Conservation (phyloP, 2,888 invertebrate genomes). For the Drosophila kanekoi region DNA sequence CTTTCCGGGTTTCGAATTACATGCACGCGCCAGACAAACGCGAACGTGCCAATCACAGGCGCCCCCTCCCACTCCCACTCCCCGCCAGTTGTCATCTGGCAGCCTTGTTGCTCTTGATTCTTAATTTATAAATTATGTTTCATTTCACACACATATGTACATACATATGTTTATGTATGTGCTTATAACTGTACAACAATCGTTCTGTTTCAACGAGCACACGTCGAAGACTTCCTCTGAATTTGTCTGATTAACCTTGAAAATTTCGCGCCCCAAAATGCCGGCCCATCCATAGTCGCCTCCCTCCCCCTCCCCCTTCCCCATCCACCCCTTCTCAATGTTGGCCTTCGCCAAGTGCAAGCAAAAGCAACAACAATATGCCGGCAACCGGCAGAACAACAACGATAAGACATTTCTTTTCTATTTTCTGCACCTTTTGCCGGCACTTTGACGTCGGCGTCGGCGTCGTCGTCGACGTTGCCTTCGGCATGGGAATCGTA, state of each 20-base stretch:
- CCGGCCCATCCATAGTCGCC: constrained; percentile 25
- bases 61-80: background rate
- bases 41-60: constrained; percentile 55
- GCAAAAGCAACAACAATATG: constrained; percentile 40
- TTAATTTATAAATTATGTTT: constrained; percentile 53
- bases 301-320: constrained; percentile 6
- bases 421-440: constrained; percentile 47
- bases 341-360: constrained; percentile 53
- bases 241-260: constrained; percentile 72
- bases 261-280: constrained; percentile 36
- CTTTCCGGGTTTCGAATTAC: constrained; percentile 78
- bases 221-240: constrained; percentile 40
- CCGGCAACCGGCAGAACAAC: constrained; percentile 60
- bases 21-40: constrained; percentile 66
- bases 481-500: constrained; percentile 20
- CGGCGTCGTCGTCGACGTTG: constrained; percentile 21
- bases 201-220: constrained; percentile 49
- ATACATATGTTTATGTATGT: constrained; percentile 6
- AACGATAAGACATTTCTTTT: constrained; percentile 28
- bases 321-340: background rate
- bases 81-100: background rate
- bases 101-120: constrained; percentile 10
- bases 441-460: constrained; percentile 49
- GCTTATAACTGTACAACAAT: background rate
- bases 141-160: constrained; percentile 22